Evolutionary conservation across 2,113 vertebrate genomes (phyloP).

Genomic region (Alaudala cheleensis): DNA sequence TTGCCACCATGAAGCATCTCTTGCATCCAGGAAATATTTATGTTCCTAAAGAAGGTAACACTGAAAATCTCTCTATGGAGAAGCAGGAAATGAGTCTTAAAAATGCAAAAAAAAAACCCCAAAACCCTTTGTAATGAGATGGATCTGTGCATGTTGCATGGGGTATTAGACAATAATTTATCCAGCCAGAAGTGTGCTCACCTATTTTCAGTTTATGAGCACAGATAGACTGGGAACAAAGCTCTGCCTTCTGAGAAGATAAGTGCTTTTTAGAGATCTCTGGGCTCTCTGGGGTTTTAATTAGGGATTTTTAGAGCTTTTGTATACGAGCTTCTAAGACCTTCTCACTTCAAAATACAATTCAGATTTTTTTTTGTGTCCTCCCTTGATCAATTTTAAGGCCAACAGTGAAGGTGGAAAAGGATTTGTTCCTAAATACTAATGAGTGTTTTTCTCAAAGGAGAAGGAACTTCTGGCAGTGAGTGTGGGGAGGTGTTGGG

Average conservation of each 20-base stretch:
- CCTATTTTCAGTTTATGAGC: constrained; percentile 57
- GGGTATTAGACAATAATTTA: constrained; percentile 46
- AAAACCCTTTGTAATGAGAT: background rate
- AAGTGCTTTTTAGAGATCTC: constrained; percentile 47
- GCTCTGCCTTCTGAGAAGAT: constrained; percentile 28
- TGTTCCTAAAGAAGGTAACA: background rate
- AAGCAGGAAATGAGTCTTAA: background rate
- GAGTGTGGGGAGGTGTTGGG: no score
- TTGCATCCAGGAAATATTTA: background rate
- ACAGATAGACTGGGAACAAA: constrained; percentile 30
- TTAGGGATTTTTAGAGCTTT: constrained; percentile 63
- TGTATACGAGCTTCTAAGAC: constrained; percentile 33
- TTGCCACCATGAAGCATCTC: background rate
- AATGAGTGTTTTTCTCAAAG: background rate
- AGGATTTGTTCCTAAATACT: background rate
- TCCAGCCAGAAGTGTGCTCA: background rate
- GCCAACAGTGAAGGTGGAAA: constrained; percentile 10
- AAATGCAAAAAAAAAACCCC: background rate
- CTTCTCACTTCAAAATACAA: constrained; percentile 55
- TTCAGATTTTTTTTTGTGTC: background rate
- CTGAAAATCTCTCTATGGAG: background rate
- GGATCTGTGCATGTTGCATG: background rate
- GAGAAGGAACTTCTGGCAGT: background rate
- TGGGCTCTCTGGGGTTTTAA: constrained; percentile 64
- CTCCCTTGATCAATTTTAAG: constrained; percentile 56